Base-by-base conservation (phyloP, 2,113 vertebrate species). In the Xiphophorus maculatus region DNA sequence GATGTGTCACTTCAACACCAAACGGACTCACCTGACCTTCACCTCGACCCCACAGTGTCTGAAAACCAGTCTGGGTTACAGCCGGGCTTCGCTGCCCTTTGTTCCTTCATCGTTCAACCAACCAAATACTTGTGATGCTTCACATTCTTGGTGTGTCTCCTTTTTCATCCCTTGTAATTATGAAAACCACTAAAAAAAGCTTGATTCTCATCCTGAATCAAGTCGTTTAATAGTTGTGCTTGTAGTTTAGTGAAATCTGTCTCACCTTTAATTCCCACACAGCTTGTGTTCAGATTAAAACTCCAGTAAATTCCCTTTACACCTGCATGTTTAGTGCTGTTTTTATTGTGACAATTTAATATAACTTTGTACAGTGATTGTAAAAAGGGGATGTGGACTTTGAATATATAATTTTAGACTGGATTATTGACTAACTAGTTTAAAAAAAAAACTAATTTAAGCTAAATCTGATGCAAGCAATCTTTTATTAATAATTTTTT, bases 21-120 rank as follows among this genome's bases (percentile, higher is more conserved):
- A n/a, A 73, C 71, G 54, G 82, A 86, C 84, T 85, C 84, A 69
- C 22, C 63, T 30, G 84, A 91, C 87, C 89, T 78, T 82, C 74
- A 5, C 76, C 83, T 77, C 71, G 58, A 88, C 83, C 84, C 62
- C 72, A 0, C 73, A 2, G 67, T 1, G 69, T 75, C 84, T 86
- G 67, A 76, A 42, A 79, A 67, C 28, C 10, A 19, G 75, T 80
- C 84, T 68, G 71, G 67, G 73, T 84, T 62, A 69, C 66, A 72
- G 80, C 66, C 10, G 28, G 79, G 67, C 84, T 74, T 73, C 33
- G 1, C 71, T 73, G 74, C 67, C 84, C 78, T 80, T 75, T 74
- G 86, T 70, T 62, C 75, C 67, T 69, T 66, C 75, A 68, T 40
- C 37, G 1, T 58, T 81, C 42, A 69, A 37, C 77, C 76, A 60